phyloP scores from a whole-genome alignment of 2,797 vertebrate genomes.

The Ciconia nigra region DNA sequence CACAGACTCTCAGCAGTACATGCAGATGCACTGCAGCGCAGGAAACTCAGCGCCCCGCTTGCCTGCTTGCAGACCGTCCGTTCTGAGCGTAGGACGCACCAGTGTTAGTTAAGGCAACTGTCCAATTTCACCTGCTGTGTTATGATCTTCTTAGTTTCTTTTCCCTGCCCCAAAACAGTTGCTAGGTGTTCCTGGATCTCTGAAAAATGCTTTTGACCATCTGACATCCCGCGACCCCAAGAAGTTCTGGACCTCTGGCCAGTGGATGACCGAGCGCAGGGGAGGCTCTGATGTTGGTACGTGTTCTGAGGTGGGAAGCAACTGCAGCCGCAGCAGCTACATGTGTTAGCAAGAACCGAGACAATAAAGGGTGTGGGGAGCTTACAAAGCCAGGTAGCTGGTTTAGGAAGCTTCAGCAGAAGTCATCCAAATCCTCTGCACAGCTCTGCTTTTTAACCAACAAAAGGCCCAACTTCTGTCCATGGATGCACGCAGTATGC shows the following conservation, averaged over 20 bases:
- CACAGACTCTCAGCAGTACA: background rate
- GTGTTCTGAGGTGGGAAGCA: background rate
- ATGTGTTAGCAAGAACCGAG: background rate
- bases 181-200: conserved; percentile 66
- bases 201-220: conserved; percentile 71
- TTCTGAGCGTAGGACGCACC: background rate
- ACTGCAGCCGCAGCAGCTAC: background rate
- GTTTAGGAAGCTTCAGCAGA: background rate
- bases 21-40: background rate
- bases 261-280: conserved; percentile 90
- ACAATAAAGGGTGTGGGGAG: background rate
- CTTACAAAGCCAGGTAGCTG: background rate
- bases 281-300: conserved; percentile 90
- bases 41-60: accelerated
- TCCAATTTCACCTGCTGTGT: background rate
- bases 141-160: background rate
- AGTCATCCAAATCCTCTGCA: background rate
- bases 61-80: background rate
- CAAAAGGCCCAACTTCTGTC: background rate
- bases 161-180: conserved; percentile 65
- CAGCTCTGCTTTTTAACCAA: background rate
- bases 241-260: conserved; percentile 90
- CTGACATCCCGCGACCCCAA: conserved; percentile 80
- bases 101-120: background rate
- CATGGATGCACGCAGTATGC: too few species aligned